phyloP scores from a whole-genome alignment of 2,888 invertebrate genomes.

The Sinotaia quadrata region DNA sequence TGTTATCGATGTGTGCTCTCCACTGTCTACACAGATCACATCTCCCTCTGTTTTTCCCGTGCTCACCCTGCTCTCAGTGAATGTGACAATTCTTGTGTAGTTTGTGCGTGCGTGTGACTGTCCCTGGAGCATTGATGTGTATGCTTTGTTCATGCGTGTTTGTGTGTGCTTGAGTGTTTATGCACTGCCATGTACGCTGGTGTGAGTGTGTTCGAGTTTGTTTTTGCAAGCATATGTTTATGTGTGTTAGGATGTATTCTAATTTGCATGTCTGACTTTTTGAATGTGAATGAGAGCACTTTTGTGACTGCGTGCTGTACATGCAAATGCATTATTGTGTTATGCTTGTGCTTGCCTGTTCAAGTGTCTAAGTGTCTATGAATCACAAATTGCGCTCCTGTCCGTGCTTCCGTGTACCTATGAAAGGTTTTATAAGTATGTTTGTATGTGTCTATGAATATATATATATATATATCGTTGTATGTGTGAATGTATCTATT shows the following conservation, averaged over 20 bases:
- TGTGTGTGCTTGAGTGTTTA: too few species aligned
- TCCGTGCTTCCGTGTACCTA: background rate
- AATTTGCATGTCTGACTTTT: background rate
- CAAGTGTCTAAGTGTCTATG: too few species aligned
- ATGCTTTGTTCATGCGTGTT: too few species aligned
- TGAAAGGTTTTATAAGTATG: background rate
- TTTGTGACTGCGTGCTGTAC: background rate
- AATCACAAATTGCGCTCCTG: background rate
- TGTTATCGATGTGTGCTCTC: too few species aligned
- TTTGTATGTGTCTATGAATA: constrained; percentile 20
- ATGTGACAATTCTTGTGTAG: too few species aligned
- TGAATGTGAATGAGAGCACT: background rate
- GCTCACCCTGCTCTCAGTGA: too few species aligned
- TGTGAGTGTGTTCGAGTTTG: constrained; percentile 11
- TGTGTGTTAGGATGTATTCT: background rate
- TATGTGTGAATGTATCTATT: constrained; percentile 18
- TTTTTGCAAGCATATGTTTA: background rate
- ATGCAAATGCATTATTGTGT: background rate
- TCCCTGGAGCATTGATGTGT: too few species aligned
- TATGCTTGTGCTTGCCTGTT: background rate
- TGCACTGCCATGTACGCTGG: background rate
- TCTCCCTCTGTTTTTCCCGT: too few species aligned
- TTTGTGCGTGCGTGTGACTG: too few species aligned
- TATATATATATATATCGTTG: constrained; percentile 12
- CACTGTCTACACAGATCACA: too few species aligned